These are phyloP conservation scores for Myocastor coypus DNA, from an alignment of 2,113 vertebrate species.

Conservation along the genomic window DNA sequence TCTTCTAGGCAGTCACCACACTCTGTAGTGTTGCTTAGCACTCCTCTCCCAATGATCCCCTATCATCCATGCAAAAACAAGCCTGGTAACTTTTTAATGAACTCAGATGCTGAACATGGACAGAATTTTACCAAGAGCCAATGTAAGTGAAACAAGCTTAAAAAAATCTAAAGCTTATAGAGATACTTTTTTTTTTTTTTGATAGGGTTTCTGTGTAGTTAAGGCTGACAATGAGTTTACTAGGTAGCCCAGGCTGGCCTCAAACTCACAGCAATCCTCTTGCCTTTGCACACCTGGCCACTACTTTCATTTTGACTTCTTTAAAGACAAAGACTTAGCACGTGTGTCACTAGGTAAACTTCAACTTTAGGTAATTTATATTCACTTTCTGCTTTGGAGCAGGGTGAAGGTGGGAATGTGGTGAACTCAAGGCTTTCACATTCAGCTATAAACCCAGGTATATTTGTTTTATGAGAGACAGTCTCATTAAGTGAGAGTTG, in stretches of 20 bases:
- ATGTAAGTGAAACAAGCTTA: neutral
- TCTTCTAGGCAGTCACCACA: neutral
- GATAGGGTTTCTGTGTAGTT: too few species aligned
- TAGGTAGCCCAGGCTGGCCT: too few species aligned
- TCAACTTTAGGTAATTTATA: neutral
- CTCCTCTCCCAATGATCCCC: neutral
- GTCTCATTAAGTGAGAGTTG: neutral
- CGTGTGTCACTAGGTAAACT: neutral
- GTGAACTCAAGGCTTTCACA: neutral
- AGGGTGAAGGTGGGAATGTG: neutral
- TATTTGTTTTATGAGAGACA: neutral
- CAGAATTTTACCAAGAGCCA: neutral
- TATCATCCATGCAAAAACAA: neutral
- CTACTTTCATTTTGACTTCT: slow-evolving; percentile 11
- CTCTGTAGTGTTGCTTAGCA: neutral
- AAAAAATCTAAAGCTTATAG: neutral
- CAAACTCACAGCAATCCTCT: too few species aligned
- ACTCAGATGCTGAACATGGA: neutral
- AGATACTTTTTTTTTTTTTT: neutral
- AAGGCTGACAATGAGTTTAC: too few species aligned
- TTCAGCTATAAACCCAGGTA: neutral
- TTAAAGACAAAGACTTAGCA: neutral
- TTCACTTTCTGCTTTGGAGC: neutral
- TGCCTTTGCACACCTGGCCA: too few species aligned
- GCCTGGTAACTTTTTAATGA: neutral